Evolutionary conservation across 2,113 vertebrate species (phyloP).

Genomic region (Myrmophylax atrothorax): DNA sequence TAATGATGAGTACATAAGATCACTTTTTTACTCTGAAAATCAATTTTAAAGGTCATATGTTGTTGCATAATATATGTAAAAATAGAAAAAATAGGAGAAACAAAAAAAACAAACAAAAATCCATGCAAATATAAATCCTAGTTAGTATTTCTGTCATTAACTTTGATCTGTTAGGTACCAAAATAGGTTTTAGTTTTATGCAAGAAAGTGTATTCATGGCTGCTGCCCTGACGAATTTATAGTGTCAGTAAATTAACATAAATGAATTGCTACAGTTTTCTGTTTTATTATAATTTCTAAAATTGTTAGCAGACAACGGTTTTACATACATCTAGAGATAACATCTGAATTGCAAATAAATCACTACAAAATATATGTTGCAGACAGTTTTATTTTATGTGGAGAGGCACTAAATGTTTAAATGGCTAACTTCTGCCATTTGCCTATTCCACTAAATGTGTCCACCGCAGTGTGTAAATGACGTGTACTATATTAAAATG

Average conservation of each 20-base stretch:
- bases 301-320: not conserved
- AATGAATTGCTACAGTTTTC: slow-evolving; percentile 14
- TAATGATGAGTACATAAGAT: not conserved
- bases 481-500: not conserved
- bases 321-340: slow-evolving; percentile 20
- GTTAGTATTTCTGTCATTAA: not conserved
- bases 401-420: not conserved
- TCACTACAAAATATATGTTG: slow-evolving; percentile 22
- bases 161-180: not conserved
- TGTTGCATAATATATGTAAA: not conserved
- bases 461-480: not conserved
- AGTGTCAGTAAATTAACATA: slow-evolving; percentile 16
- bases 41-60: not conserved
- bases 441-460: not conserved
- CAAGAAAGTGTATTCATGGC: not conserved
- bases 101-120: not conserved
- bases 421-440: slow-evolving; percentile 1
- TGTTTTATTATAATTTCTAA: slow-evolving; percentile 29
- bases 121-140: not conserved
- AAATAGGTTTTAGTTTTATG: not conserved
- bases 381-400: slow-evolving; percentile 11
- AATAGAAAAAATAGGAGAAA: not conserved
- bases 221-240: slow-evolving; percentile 3
- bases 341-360: slow-evolving; percentile 50
- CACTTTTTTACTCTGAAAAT: not conserved